Evolutionary conservation across 2,888 invertebrate genomes (phyloP), one percentile per base, ranked within the genome.

Genomic region (Dioctria rufipes): DNA sequence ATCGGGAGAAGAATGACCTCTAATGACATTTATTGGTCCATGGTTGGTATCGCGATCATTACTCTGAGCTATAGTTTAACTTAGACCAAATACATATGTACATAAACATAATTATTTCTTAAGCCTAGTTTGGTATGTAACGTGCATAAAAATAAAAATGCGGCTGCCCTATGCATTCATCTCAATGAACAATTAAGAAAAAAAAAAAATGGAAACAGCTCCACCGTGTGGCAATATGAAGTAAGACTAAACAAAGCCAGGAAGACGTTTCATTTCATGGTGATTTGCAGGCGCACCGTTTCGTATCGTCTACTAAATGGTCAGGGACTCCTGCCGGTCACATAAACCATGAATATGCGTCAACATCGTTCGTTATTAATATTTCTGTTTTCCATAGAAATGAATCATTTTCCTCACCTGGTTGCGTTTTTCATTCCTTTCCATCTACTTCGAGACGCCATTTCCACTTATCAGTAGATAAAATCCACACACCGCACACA

Each of bases 1-100:
- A 43, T 25, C 0, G 6, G 9, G 37, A 49, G 40, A 49, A 51
- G 51, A 78, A 51, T 78, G 78, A 78, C 43, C 78, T 51, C 78
- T 9, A 51, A 51, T 65, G 78, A 78, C 78, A 78, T 78, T 78
- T 78, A 78, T 78, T 78, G 78, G 78, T 51, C 65, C 51, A 8
- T 25, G 39, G 65, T 25, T 25, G 25, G 25, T 5, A 39, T 39
- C 65, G 51, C 51, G 78, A 78, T 40, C 65, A 54, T 63, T 63
- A 51, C 39, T 40, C 43, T 40, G 42, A n/a, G 43, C 4, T 5
- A 60, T 60, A 60, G 43, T 58, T 60, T 60, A 75, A 42, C 25
- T 37, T 40, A 73, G 69, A 39, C 71, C 37, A 11, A n/a, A 25
- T 25, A 25, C 25, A 25, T 25, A 25, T 25, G 25, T 25, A 25